Conservation (phyloP, 2,888 invertebrate species). For the Epicampocera succincta region DNA sequence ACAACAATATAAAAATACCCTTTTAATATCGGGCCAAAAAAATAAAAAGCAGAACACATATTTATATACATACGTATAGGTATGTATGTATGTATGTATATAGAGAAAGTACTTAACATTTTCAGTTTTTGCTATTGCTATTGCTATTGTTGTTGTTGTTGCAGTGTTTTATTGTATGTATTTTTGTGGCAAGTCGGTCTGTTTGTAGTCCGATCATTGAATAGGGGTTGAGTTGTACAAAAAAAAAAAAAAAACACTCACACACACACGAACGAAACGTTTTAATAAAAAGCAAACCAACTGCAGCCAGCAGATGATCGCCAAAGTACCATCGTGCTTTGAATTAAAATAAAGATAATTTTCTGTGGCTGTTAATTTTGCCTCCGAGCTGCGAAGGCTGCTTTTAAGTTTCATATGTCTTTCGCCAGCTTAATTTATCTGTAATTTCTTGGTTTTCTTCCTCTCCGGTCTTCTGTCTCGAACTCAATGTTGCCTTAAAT, state of each 20-base stretch:
- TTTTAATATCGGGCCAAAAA: conserved; percentile 37
- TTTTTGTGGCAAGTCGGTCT: conserved; percentile 56
- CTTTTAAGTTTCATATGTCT: not conserved
- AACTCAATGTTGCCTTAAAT: conserved; percentile 52
- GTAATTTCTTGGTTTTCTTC: not conserved
- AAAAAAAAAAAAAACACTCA: not conserved
- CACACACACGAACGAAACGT: conserved; percentile 3
- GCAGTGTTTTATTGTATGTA: conserved; percentile 7
- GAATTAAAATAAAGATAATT: conserved; percentile 14
- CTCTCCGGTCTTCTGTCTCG: not conserved
- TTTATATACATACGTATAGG: too few relatives aligned
- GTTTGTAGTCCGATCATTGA: conserved; percentile 67
- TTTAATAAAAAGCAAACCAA: conserved; percentile 1
- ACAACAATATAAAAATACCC: conserved; percentile 56
- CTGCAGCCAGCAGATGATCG: conserved; percentile 60
- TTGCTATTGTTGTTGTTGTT: not conserved
- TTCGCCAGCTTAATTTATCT: conserved; percentile 38
- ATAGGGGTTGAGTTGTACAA: conserved; percentile 58
- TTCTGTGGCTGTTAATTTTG: conserved; percentile 20
- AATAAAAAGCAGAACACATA: not conserved
- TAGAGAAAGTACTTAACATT: conserved; percentile 31
- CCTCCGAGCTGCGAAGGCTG: conserved; percentile 14
- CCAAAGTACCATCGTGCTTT: conserved; percentile 20
- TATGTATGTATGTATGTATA: too few relatives aligned
- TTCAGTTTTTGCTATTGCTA: conserved; percentile 25